Base-by-base conservation (phyloP, 2,888 invertebrate species). In the Dicyrtomina minuta region DNA sequence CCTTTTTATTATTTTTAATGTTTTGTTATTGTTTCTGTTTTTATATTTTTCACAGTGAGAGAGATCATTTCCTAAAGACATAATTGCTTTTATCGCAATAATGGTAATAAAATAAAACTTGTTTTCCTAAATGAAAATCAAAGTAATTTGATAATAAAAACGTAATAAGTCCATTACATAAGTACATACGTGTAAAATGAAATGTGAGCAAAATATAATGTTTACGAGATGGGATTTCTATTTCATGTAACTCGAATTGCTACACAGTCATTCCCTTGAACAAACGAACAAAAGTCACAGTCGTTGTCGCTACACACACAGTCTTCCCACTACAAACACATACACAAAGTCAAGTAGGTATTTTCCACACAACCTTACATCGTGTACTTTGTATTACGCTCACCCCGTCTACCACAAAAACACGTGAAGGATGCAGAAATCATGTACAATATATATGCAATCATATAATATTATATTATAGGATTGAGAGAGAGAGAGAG, bases 101-200 rank as follows among this genome's bases (percentile, higher is more conserved):
- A 12, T 43, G 6, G 66, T 15, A 26, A 39, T 56, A 58, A 66
- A 66, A 59, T 44, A 46, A 62, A 66, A 66, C 59, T 59, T 66
- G 58, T 66, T 66, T 66, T 56, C 46, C 24, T 44, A 66, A 66
- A 66, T 59, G 66, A 58, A 66, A 66, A 56, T 66, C 66, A 58
- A 53, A 49, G 59, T 59, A 56, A 66, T 66, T 66, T 43, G 66
- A 66, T 66, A 66, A 56, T 66, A 66, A 66, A 66, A 66, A 66
- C 66, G 66, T 66, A 66, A 66, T 66, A 66, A 56, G 56, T 66
- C 66, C 66, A 66, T 66, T 66, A 66, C 66, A 64, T 64, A 46
- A 64, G 27, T 51, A 61, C 55, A 49, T 20, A 3, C 59, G 59
- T 59, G 41, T 59, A 22, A 59, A 41, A 59, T 59, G 59, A 26